Percentiles rank a stretch among this genome's conserved stretches.
Evolutionary conservation across 1,140 invertebrate genomes (phyloP).

Genomic region (Platorchestia sp.): DNA sequence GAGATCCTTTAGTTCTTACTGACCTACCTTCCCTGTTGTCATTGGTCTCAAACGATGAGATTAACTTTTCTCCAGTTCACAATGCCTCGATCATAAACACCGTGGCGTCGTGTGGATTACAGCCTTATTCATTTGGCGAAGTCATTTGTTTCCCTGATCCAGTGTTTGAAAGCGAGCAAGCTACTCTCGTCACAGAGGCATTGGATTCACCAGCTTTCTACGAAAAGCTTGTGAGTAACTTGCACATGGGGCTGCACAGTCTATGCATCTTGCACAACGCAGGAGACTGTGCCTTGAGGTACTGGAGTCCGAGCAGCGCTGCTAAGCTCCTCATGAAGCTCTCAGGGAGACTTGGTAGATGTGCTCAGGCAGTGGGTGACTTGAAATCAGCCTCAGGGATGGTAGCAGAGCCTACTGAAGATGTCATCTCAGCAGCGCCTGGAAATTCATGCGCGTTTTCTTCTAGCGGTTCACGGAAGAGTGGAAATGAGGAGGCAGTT

Average conservation of each 20-base stretch:
- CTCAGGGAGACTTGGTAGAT: not conserved
- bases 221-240: not conserved
- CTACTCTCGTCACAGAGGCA: not conserved
- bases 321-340: not conserved
- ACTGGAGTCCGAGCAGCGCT: not conserved
- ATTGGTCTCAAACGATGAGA: not conserved
- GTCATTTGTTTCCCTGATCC: not conserved
- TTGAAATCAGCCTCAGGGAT: no score
- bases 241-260: not conserved
- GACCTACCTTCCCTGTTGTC: not conserved
- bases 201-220: not conserved
- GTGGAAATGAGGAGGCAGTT: not conserved
- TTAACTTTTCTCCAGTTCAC: not conserved
- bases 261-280: conserved; percentile 3
- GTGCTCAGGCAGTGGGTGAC: no score
- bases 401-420: not conserved
- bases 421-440: not conserved
- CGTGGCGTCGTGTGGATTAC: conserved; percentile 23
- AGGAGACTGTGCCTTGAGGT: not conserved
- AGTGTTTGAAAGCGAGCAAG: not conserved
- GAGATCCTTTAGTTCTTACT: conserved; percentile 21
- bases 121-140: conserved; percentile 25
- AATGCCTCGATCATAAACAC: not conserved
- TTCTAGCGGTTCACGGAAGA: not conserved
- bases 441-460: not conserved